Evolutionary conservation across 2,888 invertebrate genomes (phyloP), one percentile per base, ranked within the genome.

Genomic region (Cheilosia urbana): DNA sequence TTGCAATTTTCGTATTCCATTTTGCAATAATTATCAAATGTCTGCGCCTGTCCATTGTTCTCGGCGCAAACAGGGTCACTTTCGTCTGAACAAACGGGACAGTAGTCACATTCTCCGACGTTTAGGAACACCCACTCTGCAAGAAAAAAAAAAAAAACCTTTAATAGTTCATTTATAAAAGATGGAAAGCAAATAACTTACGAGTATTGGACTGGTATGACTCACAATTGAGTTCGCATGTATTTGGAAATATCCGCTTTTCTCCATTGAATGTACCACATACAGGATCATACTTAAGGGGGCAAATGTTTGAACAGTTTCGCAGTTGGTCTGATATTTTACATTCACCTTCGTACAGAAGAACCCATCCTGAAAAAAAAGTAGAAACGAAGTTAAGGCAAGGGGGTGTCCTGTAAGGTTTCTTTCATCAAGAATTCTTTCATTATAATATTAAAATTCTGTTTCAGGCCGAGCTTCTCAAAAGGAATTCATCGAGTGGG

Each of bases 221-320:
- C 17, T 80, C 84, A 17, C 80, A 60, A 21, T 85, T 85, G 2
- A 85, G 80, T 62, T 85, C 84, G 15, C 84, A 85, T 66, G 76
- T 66, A 21, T 85, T 85, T 0, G 80, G 85, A 19, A 85, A 85
- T n/a, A 76, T 85, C 15, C 76, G 47, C 9, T 49, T 76, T 1
- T 63, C 34, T 57, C 85, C 85, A 42, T 85, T 66, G 9, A 63
- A 72, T 51, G 42, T 40, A 2, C 57, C 85, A 40, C 80, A 80
- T 0, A 80, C 66, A 1, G 85, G 85, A 30, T 72, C 51, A 21
- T 72, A 80, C 6, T 47, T 51, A 0, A 80, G n/a, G 0, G 85
- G 85, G 17, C 80, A 85, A 19, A 76, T 40, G 42, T 85, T 85
- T 4, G 80, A 80, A n/a, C 85, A 66, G 7, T 45, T 68, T 7